Evolutionary conservation across 2,797 vertebrate species (phyloP), one percentile per base, ranked within the genome.

Genomic region (Dryobates pubescens): DNA sequence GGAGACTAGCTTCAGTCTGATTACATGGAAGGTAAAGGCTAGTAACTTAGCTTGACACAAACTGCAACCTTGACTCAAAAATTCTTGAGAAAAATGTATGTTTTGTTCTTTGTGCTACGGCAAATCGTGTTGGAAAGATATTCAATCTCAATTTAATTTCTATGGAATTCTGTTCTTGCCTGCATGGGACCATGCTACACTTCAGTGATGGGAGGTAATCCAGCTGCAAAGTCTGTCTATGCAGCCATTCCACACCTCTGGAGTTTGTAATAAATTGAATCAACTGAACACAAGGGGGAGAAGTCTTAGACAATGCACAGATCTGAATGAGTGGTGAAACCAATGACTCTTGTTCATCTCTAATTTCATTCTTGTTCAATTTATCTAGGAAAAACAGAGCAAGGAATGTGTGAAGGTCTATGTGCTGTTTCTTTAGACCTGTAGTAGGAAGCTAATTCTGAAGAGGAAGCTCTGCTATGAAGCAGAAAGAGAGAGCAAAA

Each of bases 331-430:
- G 38, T 61, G 57, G 70, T 54, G 67, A 93, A 94, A 83, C 73
- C 76, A 54, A 6, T 86, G 93, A 83, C 64, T 95, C 71, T 38
- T 90, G 67, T 73, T 69, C 17, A 63, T 79, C 86, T 90, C 82
- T 83, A 64, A 86, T 89, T 94, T 93, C 61, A 81, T 91, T 92
- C 61, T 41, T 88, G 43, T 89, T 76, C 49, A 13, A 73, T 94
- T 95, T 94, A 70, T 88, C 73, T 83, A 77, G 68, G 62, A 94
- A 91, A 69, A 82, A 79, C 65, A 79, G 51, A 23, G 27, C 18
- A 82, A 43, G 63, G 72, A 94, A 83, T 34, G 30, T 83, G 57
- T 83, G 73, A 95, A 56, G 63, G 78, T 89, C 70, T 89, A 86
- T 27, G 16, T 88, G 34, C 51, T 93, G 67, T 86, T 92, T 94